These are phyloP conservation scores for Triops cancriformis DNA, from an alignment of 1,140 invertebrate genomes.

Conservation along the genomic window DNA sequence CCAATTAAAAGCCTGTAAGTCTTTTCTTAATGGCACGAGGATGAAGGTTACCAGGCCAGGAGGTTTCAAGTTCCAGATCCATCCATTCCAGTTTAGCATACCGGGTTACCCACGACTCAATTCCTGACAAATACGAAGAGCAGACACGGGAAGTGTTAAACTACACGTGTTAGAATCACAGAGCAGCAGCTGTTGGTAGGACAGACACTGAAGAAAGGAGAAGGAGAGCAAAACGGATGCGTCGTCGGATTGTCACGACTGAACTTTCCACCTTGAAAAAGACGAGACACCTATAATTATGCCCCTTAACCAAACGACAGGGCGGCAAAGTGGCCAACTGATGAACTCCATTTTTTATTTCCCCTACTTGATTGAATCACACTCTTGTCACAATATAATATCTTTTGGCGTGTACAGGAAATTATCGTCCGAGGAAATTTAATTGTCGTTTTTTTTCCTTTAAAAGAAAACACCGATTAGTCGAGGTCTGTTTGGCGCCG, in stretches of 20 bases:
- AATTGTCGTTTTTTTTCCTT: neutral
- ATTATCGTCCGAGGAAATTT: neutral
- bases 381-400: neutral
- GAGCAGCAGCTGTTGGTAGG: neutral
- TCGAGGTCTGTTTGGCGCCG: constrained; percentile 4
- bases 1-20: neutral
- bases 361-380: neutral
- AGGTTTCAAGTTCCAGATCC: constrained; percentile 9
- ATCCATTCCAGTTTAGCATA: neutral
- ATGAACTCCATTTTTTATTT: too few species aligned
- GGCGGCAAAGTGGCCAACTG: neutral
- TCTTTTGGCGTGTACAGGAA: neutral
- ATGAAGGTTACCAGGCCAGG: constrained; percentile 5
- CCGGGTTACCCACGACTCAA: neutral
- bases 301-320: constrained; percentile 1
- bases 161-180: neutral
- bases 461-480: neutral
- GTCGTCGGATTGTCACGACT: neutral
- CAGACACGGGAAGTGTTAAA: neutral
- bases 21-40: neutral
- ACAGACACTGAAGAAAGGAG: neutral
- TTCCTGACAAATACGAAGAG: neutral
- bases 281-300: neutral
- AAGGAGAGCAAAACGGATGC: neutral
- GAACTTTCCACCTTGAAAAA: neutral